These are phyloP conservation scores for Patella caerulea DNA, from an alignment of 2,888 invertebrate species.

Conservation along the genomic window DNA sequence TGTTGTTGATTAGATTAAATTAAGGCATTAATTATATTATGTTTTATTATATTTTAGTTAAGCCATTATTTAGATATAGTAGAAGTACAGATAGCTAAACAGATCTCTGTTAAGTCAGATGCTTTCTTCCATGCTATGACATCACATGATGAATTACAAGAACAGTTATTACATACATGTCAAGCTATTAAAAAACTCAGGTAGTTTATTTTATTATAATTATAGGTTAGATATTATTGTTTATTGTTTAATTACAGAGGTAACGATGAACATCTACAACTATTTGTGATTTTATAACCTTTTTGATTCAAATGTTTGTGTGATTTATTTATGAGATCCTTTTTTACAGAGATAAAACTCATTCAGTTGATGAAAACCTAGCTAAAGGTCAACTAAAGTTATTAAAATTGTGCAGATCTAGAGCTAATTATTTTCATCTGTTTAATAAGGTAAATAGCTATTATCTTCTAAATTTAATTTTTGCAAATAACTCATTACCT, in stretches of 20 bases:
- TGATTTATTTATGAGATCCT: background rate
- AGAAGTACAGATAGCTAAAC: constrained; percentile 92
- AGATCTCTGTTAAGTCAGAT: constrained; percentile 93
- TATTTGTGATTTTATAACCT: too few relatives aligned
- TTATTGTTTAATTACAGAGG: too few relatives aligned
- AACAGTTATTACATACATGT: constrained; percentile 81
- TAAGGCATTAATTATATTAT: too few relatives aligned
- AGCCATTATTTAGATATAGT: constrained; percentile 95
- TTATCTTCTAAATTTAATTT: background rate
- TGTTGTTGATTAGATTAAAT: background rate
- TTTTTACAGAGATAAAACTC: constrained; percentile 78
- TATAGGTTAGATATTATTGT: too few relatives aligned
- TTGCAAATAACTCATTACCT: too few relatives aligned
- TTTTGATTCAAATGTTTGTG: too few relatives aligned
- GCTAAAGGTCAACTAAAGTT: constrained; percentile 86
- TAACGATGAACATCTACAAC: too few relatives aligned
- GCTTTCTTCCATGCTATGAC: constrained; percentile 99
- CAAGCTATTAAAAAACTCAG: constrained; percentile 65
- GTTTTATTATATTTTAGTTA: constrained; percentile 74
- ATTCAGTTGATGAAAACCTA: constrained; percentile 83
- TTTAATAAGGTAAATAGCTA: constrained; percentile 67
- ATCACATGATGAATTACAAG: constrained; percentile 97
- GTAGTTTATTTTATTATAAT: constrained; percentile 34
- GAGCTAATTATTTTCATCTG: constrained; percentile 66
- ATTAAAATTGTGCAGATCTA: constrained; percentile 73